Evolutionary conservation across 1,140 invertebrate species (phyloP), one percentile per base, ranked within the genome.

Genomic region (Halotydeus destructor): DNA sequence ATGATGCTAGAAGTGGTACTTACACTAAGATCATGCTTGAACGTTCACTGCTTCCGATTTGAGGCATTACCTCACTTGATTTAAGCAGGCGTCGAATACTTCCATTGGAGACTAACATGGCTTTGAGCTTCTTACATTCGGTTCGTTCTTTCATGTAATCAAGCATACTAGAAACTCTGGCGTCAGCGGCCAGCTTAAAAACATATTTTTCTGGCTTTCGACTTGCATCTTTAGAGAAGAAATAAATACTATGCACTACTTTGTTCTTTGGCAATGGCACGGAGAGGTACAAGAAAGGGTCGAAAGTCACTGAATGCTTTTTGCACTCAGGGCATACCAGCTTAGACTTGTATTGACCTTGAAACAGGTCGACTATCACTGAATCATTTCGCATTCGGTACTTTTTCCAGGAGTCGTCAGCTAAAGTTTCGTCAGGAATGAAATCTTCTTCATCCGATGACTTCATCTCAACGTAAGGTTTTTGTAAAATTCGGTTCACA

Each of bases 221-320:
- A 38, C 49, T 49, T 1, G 56, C 50, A 44, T 64, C 60, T 35
- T 52, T 56, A 45, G 54, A 56, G 49, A 63, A 57, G 41, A 63
- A 61, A 27, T 52, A 54, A 3, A 64, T 56, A 14, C 55, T 49
- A 34, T 51, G 24, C 21, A 34, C 33, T 28, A 40, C 28, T 25
- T 41, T 32, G 35, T 48, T 46, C 28, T 59, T 61, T 6, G 64
- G 62, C 22, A 66, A 50, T 21, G 64, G 63, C 11, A 65, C 51
- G 19, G 62, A 59, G 26, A 66, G 48, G 38, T 60, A 60, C 18
- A 64, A 47, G 51, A 65, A 65, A 25, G 64, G 64, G 49, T 66
- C 64, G 55, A 65, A 66, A 16, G 63, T 65, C 38, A 64, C 63
- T 1, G 63, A 65, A 12, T 66, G 64, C 52, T 66, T 64, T 12